These are phyloP conservation scores for Scrobipalpa atriplicella DNA, from an alignment of 2,888 invertebrate species.

Conservation along the genomic window DNA sequence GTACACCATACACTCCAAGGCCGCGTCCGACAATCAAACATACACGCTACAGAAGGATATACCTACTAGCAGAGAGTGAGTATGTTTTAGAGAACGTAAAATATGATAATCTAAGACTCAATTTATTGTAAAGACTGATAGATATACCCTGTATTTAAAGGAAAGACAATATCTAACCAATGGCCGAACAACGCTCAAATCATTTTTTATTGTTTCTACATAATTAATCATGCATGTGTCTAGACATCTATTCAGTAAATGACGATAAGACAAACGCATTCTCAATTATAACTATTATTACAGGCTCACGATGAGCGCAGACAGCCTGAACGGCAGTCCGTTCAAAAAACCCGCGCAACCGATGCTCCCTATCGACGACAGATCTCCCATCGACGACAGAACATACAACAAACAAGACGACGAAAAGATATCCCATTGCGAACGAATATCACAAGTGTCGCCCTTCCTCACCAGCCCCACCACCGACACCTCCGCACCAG, in stretches of 20 bases:
- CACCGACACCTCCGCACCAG: conserved; percentile 66
- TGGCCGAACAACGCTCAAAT: too few relatives aligned
- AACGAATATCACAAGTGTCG: conserved; percentile 71
- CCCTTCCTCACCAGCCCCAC: conserved; percentile 73
- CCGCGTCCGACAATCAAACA: conserved; percentile 50
- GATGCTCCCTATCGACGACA: conserved; percentile 10
- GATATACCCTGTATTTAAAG: too few relatives aligned
- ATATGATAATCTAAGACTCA: neutral
- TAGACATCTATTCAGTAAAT: too few relatives aligned
- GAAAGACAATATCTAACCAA: too few relatives aligned
- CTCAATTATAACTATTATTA: conserved; percentile 36
- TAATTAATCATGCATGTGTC: too few relatives aligned
- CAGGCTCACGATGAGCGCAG: conserved; percentile 77
- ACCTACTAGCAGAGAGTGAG: conserved; percentile 68
- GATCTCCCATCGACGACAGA: conserved; percentile 45
- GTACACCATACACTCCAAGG: conserved; percentile 54
- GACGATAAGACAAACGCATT: too few relatives aligned
- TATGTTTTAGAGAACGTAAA: conserved; percentile 30
- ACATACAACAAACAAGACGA: conserved; percentile 66
- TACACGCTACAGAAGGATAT: conserved; percentile 61
- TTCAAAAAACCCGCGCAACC: conserved; percentile 44
- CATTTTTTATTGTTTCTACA: too few relatives aligned
- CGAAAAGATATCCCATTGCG: conserved; percentile 63
- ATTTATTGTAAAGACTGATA: neutral
- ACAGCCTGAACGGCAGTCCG: conserved; percentile 74